Evolutionary conservation across 2,113 vertebrate genomes (phyloP).

Genomic region (Campylomormyrus numenius): DNA sequence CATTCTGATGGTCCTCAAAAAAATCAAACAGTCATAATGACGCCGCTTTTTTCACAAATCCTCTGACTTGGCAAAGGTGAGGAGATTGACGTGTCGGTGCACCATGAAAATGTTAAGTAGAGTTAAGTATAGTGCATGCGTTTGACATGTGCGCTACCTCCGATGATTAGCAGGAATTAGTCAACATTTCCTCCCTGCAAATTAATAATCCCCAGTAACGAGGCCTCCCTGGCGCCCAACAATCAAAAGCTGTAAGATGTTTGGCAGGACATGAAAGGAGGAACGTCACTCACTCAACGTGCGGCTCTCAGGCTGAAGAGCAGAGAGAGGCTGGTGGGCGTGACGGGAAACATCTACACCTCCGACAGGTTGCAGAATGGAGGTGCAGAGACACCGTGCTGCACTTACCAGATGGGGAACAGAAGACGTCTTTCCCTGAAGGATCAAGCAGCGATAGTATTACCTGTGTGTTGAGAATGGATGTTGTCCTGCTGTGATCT

Average conservation of each 20-base stretch:
- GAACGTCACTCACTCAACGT: not conserved
- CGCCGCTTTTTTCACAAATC: not conserved
- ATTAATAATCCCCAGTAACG: conserved; percentile 3
- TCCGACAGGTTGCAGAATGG: not conserved
- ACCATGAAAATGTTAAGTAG: not conserved
- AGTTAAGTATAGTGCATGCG: not conserved
- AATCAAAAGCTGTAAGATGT: not conserved
- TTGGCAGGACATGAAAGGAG: conserved; percentile 4
- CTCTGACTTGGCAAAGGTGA: not conserved
- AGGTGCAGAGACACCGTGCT: not conserved
- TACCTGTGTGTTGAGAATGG: not conserved
- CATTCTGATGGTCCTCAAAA: not conserved
- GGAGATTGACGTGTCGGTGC: not conserved
- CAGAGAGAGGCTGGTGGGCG: not conserved
- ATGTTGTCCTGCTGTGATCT: too few species aligned
- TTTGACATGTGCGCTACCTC: not conserved
- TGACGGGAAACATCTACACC: not conserved
- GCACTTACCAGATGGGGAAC: not conserved
- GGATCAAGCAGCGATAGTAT: not conserved
- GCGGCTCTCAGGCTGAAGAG: not conserved
- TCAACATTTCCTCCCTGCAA: not conserved
- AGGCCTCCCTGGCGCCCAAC: not conserved
- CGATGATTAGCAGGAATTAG: conserved; percentile 8
- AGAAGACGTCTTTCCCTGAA: not conserved
- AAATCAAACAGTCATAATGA: not conserved